A percentile compares a stretch with the other conserved stretches of the same genome.
phyloP scores from a whole-genome alignment of 1,140 invertebrate species.

The Platorchestia sp. region DNA sequence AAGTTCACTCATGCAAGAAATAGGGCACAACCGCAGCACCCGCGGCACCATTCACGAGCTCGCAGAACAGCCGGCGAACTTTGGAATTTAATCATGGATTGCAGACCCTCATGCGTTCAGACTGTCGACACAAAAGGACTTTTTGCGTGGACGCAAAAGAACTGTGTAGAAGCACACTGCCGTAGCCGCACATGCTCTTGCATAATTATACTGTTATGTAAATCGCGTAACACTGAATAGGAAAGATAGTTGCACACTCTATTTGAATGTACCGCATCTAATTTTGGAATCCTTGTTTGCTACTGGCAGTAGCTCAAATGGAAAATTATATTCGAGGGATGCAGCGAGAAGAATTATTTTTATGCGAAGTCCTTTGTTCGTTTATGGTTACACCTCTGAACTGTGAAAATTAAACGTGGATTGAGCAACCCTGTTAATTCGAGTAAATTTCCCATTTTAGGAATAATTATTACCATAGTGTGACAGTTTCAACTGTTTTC shows the following conservation, averaged over 20 bases:
- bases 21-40: background rate
- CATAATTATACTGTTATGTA: background rate
- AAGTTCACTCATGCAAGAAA: slow-evolving; percentile 32
- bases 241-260: background rate
- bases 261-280: too few species aligned
- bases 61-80: background rate
- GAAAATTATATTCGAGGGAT: too few species aligned
- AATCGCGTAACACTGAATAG: too few species aligned
- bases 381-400: too few species aligned
- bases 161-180: background rate
- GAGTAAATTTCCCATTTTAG: too few species aligned
- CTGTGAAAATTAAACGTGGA: too few species aligned
- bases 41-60: background rate
- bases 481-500: too few species aligned
- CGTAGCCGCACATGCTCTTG: background rate
- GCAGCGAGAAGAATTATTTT: too few species aligned
- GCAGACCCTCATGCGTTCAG: background rate
- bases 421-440: too few species aligned
- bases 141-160: background rate
- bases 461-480: too few species aligned
- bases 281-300: background rate
- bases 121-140: background rate
- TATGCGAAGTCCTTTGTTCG: too few species aligned
- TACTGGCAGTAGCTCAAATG: too few species aligned
- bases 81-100: background rate